Evolutionary conservation across 2,113 vertebrate species (phyloP).

Genomic region (Thinocorus orbignyianus): DNA sequence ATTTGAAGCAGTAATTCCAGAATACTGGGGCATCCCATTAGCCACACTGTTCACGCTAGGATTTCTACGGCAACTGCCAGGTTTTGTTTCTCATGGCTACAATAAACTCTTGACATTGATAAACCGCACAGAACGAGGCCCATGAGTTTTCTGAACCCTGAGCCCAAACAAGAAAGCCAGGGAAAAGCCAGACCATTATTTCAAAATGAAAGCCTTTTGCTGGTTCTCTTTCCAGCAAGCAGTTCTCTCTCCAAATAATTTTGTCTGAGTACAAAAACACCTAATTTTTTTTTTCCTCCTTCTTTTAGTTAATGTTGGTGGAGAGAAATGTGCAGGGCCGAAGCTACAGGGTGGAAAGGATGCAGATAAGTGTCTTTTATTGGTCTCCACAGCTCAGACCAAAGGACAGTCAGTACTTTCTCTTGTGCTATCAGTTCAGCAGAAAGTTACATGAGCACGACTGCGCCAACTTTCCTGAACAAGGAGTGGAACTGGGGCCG

Average conservation of each 20-base stretch:
- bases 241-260: slow-evolving; percentile 52
- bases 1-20: slow-evolving; percentile 31
- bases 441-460: neutral
- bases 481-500: neutral
- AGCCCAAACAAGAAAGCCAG: neutral
- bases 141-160: slow-evolving; percentile 21
- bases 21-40: slow-evolving; percentile 15
- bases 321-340: slow-evolving; percentile 30
- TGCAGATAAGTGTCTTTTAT: neutral
- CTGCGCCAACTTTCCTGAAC: slow-evolving; percentile 43
- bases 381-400: neutral
- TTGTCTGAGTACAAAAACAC: slow-evolving; percentile 54
- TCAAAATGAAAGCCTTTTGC: slow-evolving; percentile 46
- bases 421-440: neutral
- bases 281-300: slow-evolving; percentile 23
- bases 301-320: slow-evolving; percentile 52
- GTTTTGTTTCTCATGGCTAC: slow-evolving; percentile 17
- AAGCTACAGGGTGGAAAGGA: neutral
- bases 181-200: neutral
- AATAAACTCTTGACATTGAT: slow-evolving; percentile 22
- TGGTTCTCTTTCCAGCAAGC: slow-evolving; percentile 44
- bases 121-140: neutral
- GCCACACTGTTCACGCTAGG: neutral
- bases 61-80: slow-evolving; percentile 32
- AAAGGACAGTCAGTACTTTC: neutral